Conservation (phyloP, 2,888 invertebrate genomes). For the Alloplasta piceator region DNA sequence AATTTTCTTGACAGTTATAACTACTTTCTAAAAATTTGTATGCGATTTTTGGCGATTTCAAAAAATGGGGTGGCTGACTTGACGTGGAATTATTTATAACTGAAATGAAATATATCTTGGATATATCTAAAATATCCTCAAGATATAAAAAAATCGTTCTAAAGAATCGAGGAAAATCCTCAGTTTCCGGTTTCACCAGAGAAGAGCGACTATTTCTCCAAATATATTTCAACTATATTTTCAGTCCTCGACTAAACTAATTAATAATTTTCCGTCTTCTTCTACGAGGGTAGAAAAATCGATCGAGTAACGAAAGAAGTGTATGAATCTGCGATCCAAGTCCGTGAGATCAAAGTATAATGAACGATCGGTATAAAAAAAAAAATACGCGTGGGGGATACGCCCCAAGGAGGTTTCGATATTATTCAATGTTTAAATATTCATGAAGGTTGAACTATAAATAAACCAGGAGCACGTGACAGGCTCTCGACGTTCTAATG, state of each 20-base stretch:
- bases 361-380: conserved; percentile 39
- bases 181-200: conserved; percentile 31
- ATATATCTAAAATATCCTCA: too few relatives aligned
- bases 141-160: conserved; percentile 49
- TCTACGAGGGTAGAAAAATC: too few relatives aligned
- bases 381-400: conserved; percentile 4
- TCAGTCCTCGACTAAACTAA: too few relatives aligned
- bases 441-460: conserved; percentile 81
- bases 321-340: conserved; percentile 51
- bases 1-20: too few relatives aligned
- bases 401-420: conserved; percentile 68
- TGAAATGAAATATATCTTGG: too few relatives aligned
- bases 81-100: too few relatives aligned
- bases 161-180: conserved; percentile 46
- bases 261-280: too few relatives aligned
- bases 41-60: too few relatives aligned
- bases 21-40: too few relatives aligned
- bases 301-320: conserved; percentile 39
- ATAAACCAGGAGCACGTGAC: conserved; percentile 74
- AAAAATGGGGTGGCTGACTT: too few relatives aligned
- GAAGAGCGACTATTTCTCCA: too few relatives aligned
- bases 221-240: too few relatives aligned
- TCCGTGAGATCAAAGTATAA: conserved; percentile 33
- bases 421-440: conserved; percentile 80
- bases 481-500: conserved; percentile 73